Base-by-base conservation (phyloP, 2,888 invertebrate genomes). In the Eupithecia subumbrata region DNA sequence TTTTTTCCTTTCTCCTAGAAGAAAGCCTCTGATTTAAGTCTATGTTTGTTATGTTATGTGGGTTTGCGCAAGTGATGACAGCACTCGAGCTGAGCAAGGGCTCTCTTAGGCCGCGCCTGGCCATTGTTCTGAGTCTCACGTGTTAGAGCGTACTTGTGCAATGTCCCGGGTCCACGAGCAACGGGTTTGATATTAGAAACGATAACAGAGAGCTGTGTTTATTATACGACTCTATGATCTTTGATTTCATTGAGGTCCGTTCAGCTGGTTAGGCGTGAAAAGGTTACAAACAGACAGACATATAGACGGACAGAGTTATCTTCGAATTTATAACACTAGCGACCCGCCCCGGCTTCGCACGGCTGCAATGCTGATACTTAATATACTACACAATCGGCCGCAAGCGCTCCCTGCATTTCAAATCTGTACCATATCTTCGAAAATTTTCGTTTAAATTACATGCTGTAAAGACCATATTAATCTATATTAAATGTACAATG, bases 61-160 rank as follows among this genome's bases (percentile, higher is more conserved):
- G 73, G 71, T 76, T 81, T 78, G 79, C 75, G 79, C 75, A 80
- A 79, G 25, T 60, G 82, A 81, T 81, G 83, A 79, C 78, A 78
- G 68, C 63, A 68, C 81, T 80, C 79, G 78, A 79, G 76, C 76
- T 73, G 77, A 71, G 70, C 48, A 73, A 79, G 82, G 60, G 78
- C 78, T 71, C 81, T 83, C 75, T 76, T 71, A 64, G 76, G 78
- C 69, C 72, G 76, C 79, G 80, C 78, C 75, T 71, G 64, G 70
- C 78, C 69, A 78, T 81, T 79, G 80, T 81, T 79, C 80, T 78
- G 60, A 76, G 76, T 78, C 81, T 78, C 75, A 63, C 64, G 69
- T 76, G 60, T 71, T 67, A 18, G n/a, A 37, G n/a, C n/a, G 3
- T 63, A 34, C 52, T 71, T 74, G 74, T 68, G 74, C 77, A 71